These are phyloP conservation scores for Sprattus sprattus DNA, from an alignment of 2,113 vertebrate genomes.

Conservation along the genomic window DNA sequence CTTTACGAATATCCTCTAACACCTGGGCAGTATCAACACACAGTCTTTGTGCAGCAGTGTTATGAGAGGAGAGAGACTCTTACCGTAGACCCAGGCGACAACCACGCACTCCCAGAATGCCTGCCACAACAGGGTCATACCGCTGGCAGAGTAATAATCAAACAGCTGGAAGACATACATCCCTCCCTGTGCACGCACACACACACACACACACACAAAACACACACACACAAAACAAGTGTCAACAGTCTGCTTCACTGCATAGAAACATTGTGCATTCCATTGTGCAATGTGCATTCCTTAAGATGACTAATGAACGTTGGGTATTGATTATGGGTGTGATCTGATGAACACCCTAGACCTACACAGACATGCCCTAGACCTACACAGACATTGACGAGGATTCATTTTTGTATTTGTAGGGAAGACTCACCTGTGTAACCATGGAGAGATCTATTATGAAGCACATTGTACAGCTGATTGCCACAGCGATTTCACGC, in stretches of 20 bases:
- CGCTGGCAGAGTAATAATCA: constrained; percentile 82
- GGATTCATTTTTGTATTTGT: neutral
- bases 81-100: constrained; percentile 81
- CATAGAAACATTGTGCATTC: neutral
- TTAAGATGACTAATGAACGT: neutral
- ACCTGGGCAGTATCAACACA: too few relatives aligned
- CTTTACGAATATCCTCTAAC: too few relatives aligned
- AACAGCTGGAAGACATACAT: constrained; percentile 84
- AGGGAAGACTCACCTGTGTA: constrained; percentile 68
- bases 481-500: constrained; percentile 72
- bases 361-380: neutral
- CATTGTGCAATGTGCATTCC: too few relatives aligned
- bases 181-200: constrained; percentile 66
- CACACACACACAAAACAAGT: too few relatives aligned
- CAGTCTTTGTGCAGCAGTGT: neutral
- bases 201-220: constrained; percentile 6
- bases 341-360: neutral
- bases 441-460: constrained; percentile 81
- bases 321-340: neutral
- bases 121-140: constrained; percentile 82
- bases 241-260: neutral
- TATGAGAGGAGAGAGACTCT: constrained; percentile 27
- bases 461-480: constrained; percentile 74
- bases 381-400: too few relatives aligned
- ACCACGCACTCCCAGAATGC: constrained; percentile 82